Evolutionary conservation across 2,888 invertebrate species (phyloP), one percentile per base, ranked within the genome.

Genomic region (Lasiommata megera): DNA sequence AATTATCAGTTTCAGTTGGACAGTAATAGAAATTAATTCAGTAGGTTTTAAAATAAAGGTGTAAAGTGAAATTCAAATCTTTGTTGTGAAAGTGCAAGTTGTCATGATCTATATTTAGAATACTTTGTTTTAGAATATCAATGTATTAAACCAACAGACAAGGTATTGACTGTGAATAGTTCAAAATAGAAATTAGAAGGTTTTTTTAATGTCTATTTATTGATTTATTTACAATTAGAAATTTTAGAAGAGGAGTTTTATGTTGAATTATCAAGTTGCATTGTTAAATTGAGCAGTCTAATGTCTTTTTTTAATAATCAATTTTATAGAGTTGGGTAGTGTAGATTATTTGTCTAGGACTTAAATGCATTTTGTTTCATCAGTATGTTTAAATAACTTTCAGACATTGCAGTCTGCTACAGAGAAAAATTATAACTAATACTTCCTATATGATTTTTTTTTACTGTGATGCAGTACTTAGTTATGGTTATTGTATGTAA

Each of bases 31-130:
- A 41, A 16, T 9, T 23, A 12, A 43, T 14, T 23, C 11, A 43
- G 6, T 6, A 17, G 31, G 6, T 14, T 14, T 14, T 18, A 3
- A 31, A 17, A 17, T 31, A 28, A 16, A 29, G 28, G 18, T 28
- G 51, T 40, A 17, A 18, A 18, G 17, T 23, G 18, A 31, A 18
- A 55, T 44, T 44, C 14, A 40, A n/a, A 34, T 31, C n/a, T 85
- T 87, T 88, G 87, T 87, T 82, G 70, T 63, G 77, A 86, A 87
- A 82, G 64, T 87, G 88, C 86, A 89, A 86, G 86, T 87, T 77
- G 76, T 79, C 66, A 63, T 71, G 68, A 67, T 84, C 86, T 88
- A 86, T 76, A 73, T 76, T 79, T 88, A 87, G 86, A 80, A 70
- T 74, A 61, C 77, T 79, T 80, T 85, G 82, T 81, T 73, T 47